These are phyloP conservation scores for Neosalanx taihuensis DNA, from an alignment of 2,797 vertebrate species.

Conservation along the genomic window DNA sequence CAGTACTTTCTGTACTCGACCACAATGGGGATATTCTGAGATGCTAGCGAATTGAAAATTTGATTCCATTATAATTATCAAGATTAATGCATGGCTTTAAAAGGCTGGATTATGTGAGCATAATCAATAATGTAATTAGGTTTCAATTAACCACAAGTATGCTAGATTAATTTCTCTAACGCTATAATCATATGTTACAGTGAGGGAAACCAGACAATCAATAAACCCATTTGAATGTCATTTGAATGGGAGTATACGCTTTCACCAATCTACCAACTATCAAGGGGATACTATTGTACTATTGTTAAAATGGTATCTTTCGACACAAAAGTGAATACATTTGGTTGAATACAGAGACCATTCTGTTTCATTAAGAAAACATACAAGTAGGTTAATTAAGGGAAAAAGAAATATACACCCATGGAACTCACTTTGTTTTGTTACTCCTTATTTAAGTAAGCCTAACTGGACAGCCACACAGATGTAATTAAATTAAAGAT, in stretches of 20 bases:
- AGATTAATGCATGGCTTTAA: background rate
- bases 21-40: background rate
- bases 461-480: too few relatives aligned
- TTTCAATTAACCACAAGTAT: conserved; percentile 59
- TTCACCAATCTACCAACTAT: too few relatives aligned
- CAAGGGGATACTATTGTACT: too few relatives aligned
- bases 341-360: too few relatives aligned
- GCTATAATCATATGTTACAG: conserved; percentile 48
- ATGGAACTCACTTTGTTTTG: too few relatives aligned
- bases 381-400: too few relatives aligned
- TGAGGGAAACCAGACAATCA: conserved; percentile 40
- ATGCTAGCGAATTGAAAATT: background rate
- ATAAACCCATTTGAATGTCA: conserved; percentile 43
- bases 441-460: too few relatives aligned
- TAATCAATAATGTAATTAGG: conserved; percentile 66
- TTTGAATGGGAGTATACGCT: background rate
- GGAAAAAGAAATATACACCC: too few relatives aligned
- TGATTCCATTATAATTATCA: background rate
- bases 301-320: too few relatives aligned
- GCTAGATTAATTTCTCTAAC: conserved; percentile 57
- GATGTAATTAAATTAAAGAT: too few relatives aligned
- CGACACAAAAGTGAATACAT: too few relatives aligned
- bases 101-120: conserved; percentile 45
- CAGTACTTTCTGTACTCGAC: background rate
- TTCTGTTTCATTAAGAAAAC: too few relatives aligned